A percentile compares a stretch with the other conserved stretches of the same genome.
phyloP scores from a whole-genome alignment of 1,140 invertebrate genomes.

The Microvelia longipes region DNA sequence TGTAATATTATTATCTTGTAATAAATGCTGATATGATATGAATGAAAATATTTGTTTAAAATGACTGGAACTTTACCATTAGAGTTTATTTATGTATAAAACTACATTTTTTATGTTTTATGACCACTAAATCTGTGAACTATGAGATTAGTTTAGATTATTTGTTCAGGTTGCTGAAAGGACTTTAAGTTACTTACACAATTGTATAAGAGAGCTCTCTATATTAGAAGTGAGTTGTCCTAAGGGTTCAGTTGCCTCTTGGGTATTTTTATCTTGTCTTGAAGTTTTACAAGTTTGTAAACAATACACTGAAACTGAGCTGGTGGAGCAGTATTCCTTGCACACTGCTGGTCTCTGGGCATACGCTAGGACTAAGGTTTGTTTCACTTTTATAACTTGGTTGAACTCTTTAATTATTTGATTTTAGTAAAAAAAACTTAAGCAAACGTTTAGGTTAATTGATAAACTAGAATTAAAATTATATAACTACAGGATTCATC shows the following conservation, averaged over 20 bases:
- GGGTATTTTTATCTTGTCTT: slow-evolving; percentile 81
- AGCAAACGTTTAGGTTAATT: no score
- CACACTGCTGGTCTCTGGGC: slow-evolving; percentile 83
- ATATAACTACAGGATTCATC: no score
- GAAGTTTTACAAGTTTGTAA: slow-evolving; percentile 56
- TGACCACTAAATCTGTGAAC: no score
- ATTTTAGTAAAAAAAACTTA: no score
- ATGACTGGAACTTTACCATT: no score
- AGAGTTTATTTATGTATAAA: no score
- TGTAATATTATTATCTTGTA: no score
- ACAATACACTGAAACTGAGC: slow-evolving; percentile 43
- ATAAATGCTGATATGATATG: no score
- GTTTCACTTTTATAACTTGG: background rate
- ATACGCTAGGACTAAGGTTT: slow-evolving; percentile 79
- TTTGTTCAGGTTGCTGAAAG: slow-evolving; percentile 64
- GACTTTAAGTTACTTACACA: slow-evolving; percentile 72
- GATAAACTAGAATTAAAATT: no score
- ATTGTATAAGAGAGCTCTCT: slow-evolving; percentile 61
- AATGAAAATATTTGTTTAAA: no score
- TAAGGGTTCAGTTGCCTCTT: slow-evolving; percentile 73
- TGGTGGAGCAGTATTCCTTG: slow-evolving; percentile 61
- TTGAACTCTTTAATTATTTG: background rate
- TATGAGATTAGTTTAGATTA: no score
- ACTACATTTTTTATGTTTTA: no score
- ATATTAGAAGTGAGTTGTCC: slow-evolving; percentile 61